These are phyloP conservation scores for Gonatopus flavifemur DNA, from an alignment of 1,140 invertebrate genomes.

Conservation along the genomic window DNA sequence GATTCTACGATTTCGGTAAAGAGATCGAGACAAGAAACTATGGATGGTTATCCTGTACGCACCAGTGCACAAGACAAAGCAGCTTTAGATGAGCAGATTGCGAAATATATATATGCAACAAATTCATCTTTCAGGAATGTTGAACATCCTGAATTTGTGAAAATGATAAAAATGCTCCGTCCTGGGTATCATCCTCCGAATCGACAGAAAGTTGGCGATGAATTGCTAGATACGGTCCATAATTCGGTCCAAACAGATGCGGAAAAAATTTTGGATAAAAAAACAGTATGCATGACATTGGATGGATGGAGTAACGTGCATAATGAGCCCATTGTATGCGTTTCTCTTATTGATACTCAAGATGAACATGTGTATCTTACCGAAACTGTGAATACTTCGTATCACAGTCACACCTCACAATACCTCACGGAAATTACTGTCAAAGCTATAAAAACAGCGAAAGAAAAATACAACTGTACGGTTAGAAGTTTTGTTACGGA, in stretches of 20 bases:
- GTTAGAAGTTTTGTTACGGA: slow-evolving; percentile 9
- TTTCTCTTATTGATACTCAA: slow-evolving; percentile 9
- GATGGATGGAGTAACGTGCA: slow-evolving; percentile 24
- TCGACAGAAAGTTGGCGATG: no score
- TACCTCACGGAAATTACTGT: slow-evolving; percentile 6
- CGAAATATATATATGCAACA: slow-evolving; percentile 22
- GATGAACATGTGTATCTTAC: slow-evolving; percentile 14
- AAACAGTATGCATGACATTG: slow-evolving; percentile 13
- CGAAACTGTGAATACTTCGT: slow-evolving; percentile 16
- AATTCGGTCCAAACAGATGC: no score
- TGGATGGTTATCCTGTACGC: no score
- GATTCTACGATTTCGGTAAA: no score
- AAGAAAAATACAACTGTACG: slow-evolving; percentile 3
- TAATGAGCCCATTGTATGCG: slow-evolving; percentile 18
- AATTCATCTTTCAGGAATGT: slow-evolving; percentile 21
- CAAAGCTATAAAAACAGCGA: no score
- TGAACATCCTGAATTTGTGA: slow-evolving; percentile 21
- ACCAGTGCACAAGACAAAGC: no score
- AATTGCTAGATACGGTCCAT: no score
- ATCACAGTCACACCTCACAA: slow-evolving; percentile 7
- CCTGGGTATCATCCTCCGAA: slow-evolving; percentile 19
- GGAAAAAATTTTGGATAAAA: slow-evolving; percentile 11
- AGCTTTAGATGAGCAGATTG: slow-evolving; percentile 20
- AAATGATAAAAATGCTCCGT: slow-evolving; percentile 19
- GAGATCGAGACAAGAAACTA: no score